phyloP scores from a whole-genome alignment of 2,888 invertebrate species.

The Rhamphomyia laevipes region DNA sequence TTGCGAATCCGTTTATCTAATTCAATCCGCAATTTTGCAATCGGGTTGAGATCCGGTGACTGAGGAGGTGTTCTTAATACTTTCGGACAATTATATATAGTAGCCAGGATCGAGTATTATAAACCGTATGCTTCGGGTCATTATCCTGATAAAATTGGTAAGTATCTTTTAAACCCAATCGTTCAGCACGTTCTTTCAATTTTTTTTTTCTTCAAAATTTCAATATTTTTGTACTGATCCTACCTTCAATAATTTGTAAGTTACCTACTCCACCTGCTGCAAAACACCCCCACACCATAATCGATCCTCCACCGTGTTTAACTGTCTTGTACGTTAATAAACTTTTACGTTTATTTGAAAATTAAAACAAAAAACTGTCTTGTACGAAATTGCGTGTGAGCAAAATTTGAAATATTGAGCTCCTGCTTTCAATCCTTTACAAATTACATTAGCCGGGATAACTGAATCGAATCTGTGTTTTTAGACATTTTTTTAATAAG shows the following conservation, averaged over 20 bases:
- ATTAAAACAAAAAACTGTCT: too few species aligned
- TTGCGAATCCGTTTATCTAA: constrained; percentile 15
- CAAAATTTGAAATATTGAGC: too few species aligned
- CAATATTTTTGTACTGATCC: not conserved
- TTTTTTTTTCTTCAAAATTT: constrained; percentile 5
- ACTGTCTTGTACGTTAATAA: constrained; percentile 17
- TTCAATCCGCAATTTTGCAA: constrained; percentile 6
- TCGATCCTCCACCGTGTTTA: constrained; percentile 22
- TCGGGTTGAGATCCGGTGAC: constrained; percentile 6
- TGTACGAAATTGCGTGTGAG: too few species aligned
- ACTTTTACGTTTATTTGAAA: too few species aligned
- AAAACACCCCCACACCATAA: constrained; percentile 20
- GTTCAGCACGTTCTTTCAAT: constrained; percentile 1
- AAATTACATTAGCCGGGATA: too few species aligned
- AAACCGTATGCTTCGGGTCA: constrained; percentile 8
- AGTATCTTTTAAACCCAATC: not conserved
- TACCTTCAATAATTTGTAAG: constrained; percentile 16
- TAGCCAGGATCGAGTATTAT: constrained; percentile 3
- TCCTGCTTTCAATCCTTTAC: too few species aligned
- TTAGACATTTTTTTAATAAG: too few species aligned
- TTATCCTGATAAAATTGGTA: constrained; percentile 9
- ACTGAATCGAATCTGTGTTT: too few species aligned
- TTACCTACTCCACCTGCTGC: constrained; percentile 15
- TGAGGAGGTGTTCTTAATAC: constrained; percentile 3
- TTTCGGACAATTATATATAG: constrained; percentile 6